A percentile compares a stretch with the other conserved stretches of the same genome.
Conservation (phyloP, 2,113 vertebrate species). For the Carollia perspicillata region DNA sequence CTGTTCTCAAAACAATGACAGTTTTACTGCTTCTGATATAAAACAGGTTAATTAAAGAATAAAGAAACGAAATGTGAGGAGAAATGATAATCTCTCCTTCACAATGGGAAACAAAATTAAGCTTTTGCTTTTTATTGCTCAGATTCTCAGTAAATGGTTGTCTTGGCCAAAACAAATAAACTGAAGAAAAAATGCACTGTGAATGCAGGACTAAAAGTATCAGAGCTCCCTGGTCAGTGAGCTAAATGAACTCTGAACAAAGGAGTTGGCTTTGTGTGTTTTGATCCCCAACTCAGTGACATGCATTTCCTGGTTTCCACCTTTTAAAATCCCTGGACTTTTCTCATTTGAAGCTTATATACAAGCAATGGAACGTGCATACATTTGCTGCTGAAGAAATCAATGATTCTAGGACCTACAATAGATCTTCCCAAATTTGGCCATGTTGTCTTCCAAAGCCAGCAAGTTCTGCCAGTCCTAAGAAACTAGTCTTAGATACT, state of each 20-base stretch:
- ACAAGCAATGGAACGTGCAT: background rate
- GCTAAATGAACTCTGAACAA: background rate
- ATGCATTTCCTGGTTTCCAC: background rate
- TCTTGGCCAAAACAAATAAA: slow-evolving; percentile 32
- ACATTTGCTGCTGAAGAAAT: background rate
- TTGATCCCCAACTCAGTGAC: background rate
- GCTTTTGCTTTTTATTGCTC: slow-evolving; percentile 22
- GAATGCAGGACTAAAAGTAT: background rate
- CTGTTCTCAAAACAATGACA: background rate
- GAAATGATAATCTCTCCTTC: slow-evolving; percentile 4
- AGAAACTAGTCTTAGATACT: slow-evolving; percentile 32
- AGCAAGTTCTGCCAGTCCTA: background rate
- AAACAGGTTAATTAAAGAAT: slow-evolving; percentile 57
- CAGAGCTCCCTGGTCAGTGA: background rate
- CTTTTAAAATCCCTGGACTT: background rate
- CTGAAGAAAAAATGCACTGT: background rate
- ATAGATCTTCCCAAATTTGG: slow-evolving; percentile 5
- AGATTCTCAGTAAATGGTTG: background rate
- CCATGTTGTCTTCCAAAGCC: background rate
- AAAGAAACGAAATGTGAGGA: slow-evolving; percentile 36
- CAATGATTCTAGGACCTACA: background rate
- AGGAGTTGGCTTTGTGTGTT: background rate
- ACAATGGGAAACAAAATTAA: background rate
- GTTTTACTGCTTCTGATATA: slow-evolving; percentile 40
- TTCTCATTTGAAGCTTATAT: slow-evolving; percentile 14